Evolutionary conservation across 2,888 invertebrate species (phyloP), one percentile per base, ranked within the genome.

Genomic region (Dioctria linearis): DNA sequence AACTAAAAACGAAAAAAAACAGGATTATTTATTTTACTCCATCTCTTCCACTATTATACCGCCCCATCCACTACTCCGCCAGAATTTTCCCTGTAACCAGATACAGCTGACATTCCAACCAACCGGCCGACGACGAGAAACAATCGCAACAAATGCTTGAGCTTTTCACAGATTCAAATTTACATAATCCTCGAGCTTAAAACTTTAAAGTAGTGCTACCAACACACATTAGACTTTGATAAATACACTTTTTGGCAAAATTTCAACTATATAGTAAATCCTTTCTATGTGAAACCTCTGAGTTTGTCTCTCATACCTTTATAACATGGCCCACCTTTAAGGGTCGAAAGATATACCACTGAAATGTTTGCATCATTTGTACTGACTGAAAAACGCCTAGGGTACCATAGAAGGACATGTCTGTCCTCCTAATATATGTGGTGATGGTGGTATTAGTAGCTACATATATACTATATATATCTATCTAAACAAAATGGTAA

Each of bases 131-230:
- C n/a, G 43, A 69, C 39, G 51, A 39, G 73, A 57, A 25, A 73
- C 73, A 73, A 73, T 73, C 57, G 73, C 59, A 73, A 73, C 73
- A 73, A 73, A 73, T 73, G 73, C 73, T 57, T 40, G 73, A 69
- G 73, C 54, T 78, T 79, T 65, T 73, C 81, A 79, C 81, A 81
- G 81, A 81, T 79, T 81, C 78, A 78, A 81, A 81, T 81, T 81
- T 81, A 81, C 81, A 79, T 81, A 79, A 81, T 81, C 81, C 51
- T 25, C 39, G 57, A 54, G 81, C 78, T 79, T 81, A 81, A 81
- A 81, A 79, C 40, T 80, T 81, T 81, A 79, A 73, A 73, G 73
- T 73, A 57, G 73, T 73, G 73, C 73, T 51, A 73, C 54, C 73
- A 73, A n/a, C 73, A 57, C 59, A 73, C 73, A 73, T 73, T 73